A percentile compares a stretch with the other conserved stretches of the same genome.
Conservation (phyloP, 2,113 vertebrate genomes). For the Heptranchias perlo region DNA sequence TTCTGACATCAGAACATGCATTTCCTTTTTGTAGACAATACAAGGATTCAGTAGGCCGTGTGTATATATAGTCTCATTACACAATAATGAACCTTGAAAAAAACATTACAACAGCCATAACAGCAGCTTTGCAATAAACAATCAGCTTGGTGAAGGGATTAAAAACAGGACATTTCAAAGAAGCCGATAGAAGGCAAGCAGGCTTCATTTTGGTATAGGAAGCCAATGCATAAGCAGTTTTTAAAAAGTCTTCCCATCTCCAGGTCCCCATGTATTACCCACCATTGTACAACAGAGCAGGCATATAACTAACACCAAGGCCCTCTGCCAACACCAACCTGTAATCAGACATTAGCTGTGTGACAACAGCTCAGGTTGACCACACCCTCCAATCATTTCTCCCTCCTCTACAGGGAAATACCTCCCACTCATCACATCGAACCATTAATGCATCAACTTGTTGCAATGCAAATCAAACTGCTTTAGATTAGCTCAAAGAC, state of each 20-base stretch:
- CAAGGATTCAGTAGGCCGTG: constrained; percentile 35
- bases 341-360: neutral
- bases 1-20: constrained; percentile 33
- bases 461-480: neutral
- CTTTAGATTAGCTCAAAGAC: neutral
- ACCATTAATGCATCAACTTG: neutral
- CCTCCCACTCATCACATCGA: neutral
- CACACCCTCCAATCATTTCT: neutral
- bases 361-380: neutral
- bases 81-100: constrained; percentile 16
- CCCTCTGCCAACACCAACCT: neutral
- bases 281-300: neutral
- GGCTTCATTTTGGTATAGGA: neutral
- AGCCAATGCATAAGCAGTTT: neutral
- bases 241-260: neutral
- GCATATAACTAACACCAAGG: neutral
- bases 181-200: neutral
- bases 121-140: constrained; percentile 36
- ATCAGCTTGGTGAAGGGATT: constrained; percentile 23
- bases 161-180: neutral
- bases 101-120: neutral
- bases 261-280: too few relatives aligned
- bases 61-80: constrained; percentile 21
- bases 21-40: constrained; percentile 18
- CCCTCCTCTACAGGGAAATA: neutral